Conservation (phyloP, 2,888 invertebrate genomes). For the Lasiommata megera region DNA sequence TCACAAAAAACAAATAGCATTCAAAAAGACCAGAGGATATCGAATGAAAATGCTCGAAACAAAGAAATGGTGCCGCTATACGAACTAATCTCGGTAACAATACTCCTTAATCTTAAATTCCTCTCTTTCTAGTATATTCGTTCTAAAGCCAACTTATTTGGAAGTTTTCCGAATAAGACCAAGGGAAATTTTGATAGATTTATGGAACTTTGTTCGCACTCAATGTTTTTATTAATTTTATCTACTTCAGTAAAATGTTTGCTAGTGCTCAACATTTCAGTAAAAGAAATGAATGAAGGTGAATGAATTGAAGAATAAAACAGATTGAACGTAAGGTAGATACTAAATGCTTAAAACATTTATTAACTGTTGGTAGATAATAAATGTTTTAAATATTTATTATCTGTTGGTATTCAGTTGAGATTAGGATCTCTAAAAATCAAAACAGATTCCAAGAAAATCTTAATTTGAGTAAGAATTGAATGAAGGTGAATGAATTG, state of each 20-base stretch:
- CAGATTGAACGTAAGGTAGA: too few species aligned
- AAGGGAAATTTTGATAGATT: constrained; percentile 10
- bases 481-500: too few species aligned
- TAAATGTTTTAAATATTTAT: too few species aligned
- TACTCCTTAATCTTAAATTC: constrained; percentile 24
- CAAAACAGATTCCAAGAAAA: too few species aligned
- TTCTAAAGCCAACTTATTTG: constrained; percentile 16
- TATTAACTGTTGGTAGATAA: too few species aligned
- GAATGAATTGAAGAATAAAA: too few species aligned
- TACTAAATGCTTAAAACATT: too few species aligned
- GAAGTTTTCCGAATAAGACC: constrained; percentile 6
- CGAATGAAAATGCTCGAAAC: constrained; percentile 21
- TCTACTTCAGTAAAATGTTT: neutral
- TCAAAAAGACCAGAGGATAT: neutral
- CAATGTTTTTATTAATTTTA: neutral
- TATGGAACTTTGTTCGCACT: constrained; percentile 17
- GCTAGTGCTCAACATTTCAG: neutral
- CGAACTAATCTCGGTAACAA: constrained; percentile 24
- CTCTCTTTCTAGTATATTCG: constrained; percentile 12
- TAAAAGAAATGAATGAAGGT: neutral
- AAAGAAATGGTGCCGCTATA: constrained; percentile 28
- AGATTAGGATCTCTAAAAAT: too few species aligned
- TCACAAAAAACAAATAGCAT: neutral
- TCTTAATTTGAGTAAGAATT: too few species aligned
- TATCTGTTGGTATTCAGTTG: too few species aligned